These are phyloP conservation scores for Brachynemurus nebulosus DNA, from an alignment of 2,888 invertebrate species.

Conservation along the genomic window DNA sequence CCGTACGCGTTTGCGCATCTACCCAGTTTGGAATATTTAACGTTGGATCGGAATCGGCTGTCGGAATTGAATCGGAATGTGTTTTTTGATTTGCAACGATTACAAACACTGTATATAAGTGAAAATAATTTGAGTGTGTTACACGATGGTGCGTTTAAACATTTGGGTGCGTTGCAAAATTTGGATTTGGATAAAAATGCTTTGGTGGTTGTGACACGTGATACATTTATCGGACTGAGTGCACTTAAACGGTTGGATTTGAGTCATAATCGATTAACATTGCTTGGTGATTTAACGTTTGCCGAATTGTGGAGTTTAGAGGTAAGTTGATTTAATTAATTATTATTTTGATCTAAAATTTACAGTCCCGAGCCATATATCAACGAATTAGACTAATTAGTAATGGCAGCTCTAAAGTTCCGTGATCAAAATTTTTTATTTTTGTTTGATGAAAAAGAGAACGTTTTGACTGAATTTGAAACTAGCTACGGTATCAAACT, in stretches of 20 bases:
- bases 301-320: constrained; percentile 60
- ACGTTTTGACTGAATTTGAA: no score
- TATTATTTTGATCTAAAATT: no score
- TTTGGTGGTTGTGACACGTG: constrained; percentile 57
- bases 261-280: constrained; percentile 57
- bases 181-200: constrained; percentile 70
- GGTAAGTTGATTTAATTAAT: no score
- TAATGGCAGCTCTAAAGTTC: no score
- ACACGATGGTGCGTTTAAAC: constrained; percentile 70
- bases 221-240: constrained; percentile 63
- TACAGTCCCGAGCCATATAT: no score
- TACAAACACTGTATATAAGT: constrained; percentile 64
- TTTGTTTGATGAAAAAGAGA: no score
- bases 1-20: constrained; percentile 60
- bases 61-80: constrained; percentile 57
- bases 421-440: no score
- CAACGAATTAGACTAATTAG: no score
- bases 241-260: constrained; percentile 60
- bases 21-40: constrained; percentile 50
- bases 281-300: constrained; percentile 67
- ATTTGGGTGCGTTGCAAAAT: constrained; percentile 58
- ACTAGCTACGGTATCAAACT: no score
- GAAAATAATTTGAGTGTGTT: constrained; percentile 74
- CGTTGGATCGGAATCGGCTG: constrained; percentile 63
- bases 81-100: constrained; percentile 56